A percentile compares a stretch with the other conserved stretches of the same genome.
Evolutionary conservation across 2,888 invertebrate genomes (phyloP).

Genomic region (Drosophila antonietae): DNA sequence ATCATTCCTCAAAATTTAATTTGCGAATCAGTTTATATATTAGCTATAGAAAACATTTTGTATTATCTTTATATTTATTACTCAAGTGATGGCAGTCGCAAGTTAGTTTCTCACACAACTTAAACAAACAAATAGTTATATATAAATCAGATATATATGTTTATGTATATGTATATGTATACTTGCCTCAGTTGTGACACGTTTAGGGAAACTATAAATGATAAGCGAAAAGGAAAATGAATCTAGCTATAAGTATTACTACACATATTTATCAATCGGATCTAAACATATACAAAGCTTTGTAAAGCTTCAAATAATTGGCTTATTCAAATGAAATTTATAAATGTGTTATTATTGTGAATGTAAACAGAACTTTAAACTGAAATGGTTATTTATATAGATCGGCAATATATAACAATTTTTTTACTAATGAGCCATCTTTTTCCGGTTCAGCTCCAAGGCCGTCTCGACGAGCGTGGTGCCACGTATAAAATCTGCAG

Average conservation of each 20-base stretch:
- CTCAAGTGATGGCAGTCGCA: slow-evolving; percentile 39
- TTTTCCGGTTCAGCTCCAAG: slow-evolving; percentile 81
- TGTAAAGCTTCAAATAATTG: slow-evolving; percentile 18
- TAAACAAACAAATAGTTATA: slow-evolving; percentile 7
- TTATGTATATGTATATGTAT: slow-evolving; percentile 3
- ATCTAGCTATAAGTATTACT: slow-evolving; percentile 33
- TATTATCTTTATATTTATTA: slow-evolving; percentile 63
- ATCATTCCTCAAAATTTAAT: slow-evolving; percentile 47
- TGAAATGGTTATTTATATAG: not conserved
- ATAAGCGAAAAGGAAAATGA: slow-evolving; percentile 31
- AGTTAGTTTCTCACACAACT: slow-evolving; percentile 26
- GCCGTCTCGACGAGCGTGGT: slow-evolving; percentile 86
- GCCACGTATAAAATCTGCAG: slow-evolving; percentile 87
- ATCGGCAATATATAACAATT: too few relatives aligned
- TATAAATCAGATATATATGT: slow-evolving; percentile 3
- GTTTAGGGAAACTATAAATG: slow-evolving; percentile 63
- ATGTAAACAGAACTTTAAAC: slow-evolving; percentile 1
- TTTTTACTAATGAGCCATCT: slow-evolving; percentile 40
- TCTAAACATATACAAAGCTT: slow-evolving; percentile 25
- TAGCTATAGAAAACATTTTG: slow-evolving; percentile 21
- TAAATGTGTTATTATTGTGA: slow-evolving; percentile 40
- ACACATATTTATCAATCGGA: slow-evolving; percentile 32
- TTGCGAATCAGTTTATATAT: slow-evolving; percentile 28
- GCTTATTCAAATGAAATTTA: slow-evolving; percentile 45
- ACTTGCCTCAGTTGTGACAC: slow-evolving; percentile 60